Conservation (phyloP, 2,113 vertebrate genomes). For the Melanerpes aurifrons region DNA sequence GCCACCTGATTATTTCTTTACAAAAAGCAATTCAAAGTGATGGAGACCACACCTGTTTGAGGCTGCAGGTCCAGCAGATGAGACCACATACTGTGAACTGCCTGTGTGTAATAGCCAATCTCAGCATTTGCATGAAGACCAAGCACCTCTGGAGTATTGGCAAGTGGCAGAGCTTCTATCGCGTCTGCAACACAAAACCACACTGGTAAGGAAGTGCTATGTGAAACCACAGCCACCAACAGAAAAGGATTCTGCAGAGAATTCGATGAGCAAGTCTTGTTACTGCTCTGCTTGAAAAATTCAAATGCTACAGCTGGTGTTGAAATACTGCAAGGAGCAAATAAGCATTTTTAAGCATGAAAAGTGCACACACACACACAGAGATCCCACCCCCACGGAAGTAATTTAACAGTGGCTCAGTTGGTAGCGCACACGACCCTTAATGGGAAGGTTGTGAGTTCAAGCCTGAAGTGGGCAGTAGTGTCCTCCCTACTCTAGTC, state of each 20-base stretch:
- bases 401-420: too few relatives aligned
- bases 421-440: too few relatives aligned
- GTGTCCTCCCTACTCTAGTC: too few relatives aligned
- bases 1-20: fast-evolving
- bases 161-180: slow-evolving; percentile 87
- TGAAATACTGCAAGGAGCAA: not conserved
- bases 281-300: not conserved
- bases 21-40: not conserved
- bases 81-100: slow-evolving; percentile 87
- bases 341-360: not conserved
- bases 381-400: not conserved
- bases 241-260: not conserved
- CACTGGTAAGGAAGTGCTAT: fast-evolving
- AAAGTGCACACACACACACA: not conserved
- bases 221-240: not conserved
- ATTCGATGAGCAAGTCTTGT: not conserved
- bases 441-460: too few relatives aligned
- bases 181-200: slow-evolving; percentile 77
- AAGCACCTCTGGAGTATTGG: slow-evolving; percentile 89
- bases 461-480: too few relatives aligned
- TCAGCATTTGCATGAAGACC: slow-evolving; percentile 93
- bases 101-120: slow-evolving; percentile 92
- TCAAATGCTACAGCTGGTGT: not conserved
- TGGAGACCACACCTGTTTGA: slow-evolving; percentile 80
- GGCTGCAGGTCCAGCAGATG: slow-evolving; percentile 93